Evolutionary conservation across 2,888 invertebrate genomes (phyloP), one percentile per base, ranked within the genome.

Genomic region (Diaphora mendica): DNA sequence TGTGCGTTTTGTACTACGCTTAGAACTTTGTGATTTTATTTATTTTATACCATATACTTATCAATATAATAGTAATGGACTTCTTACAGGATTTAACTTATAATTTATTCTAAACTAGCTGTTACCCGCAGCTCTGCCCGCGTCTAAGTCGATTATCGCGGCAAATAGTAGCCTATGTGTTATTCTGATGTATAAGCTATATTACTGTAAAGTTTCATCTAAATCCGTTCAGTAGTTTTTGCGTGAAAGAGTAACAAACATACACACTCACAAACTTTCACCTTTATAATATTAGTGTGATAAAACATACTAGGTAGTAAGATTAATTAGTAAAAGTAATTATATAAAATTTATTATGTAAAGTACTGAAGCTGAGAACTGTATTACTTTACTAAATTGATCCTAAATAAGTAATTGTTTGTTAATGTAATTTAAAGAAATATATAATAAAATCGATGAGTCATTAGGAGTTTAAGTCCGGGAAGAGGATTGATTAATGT

Each of bases 401-500:
- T 8, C 26, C 55, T 11, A 7, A 55, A n/a, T 55, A 7, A 55
- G 9, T 55, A 75, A 67, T 30, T 71, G 72, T 77, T 79, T 66
- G 72, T 48, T 74, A 39, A 74, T 77, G 78, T 74, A 44, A 72
- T 23, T 48, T 69, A 73, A 35, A 55, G 71, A n/a, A n/a, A n/a
- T n/a, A n/a, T n/a, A n/a, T n/a, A 11, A 83, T 80, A 78, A 80
- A 82, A 84, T 82, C 79, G 64, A 59, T 33, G 59, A 64, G 77
- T 78, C 75, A 62, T 62, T 62, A 11, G 26, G 30, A 75, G 79
- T 65, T 74, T 51, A 71, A 75, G 78, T 74, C 73, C 75, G 74
- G 75, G 73, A 62, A 68, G 73, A 71, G 75, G 77, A 77, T 76
- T 83, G 80, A 83, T 82, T 82, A 79, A 84, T 78, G 81, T 71